A percentile compares a stretch with the other conserved stretches of the same genome.
These are phyloP conservation scores for Philonicus albiceps DNA, from an alignment of 2,888 invertebrate genomes.

Conservation along the genomic window DNA sequence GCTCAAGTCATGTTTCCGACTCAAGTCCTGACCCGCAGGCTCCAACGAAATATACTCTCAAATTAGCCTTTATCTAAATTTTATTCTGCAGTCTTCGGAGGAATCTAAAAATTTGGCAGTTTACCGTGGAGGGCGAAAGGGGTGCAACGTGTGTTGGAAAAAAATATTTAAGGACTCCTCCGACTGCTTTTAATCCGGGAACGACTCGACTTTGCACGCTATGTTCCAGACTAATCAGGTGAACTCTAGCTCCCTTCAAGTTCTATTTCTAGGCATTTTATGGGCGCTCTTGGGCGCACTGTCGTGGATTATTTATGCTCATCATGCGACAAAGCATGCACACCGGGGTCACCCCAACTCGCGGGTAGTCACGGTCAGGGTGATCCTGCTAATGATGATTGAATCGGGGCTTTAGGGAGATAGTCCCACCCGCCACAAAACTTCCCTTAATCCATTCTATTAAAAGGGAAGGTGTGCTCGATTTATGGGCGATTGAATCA, in stretches of 20 bases:
- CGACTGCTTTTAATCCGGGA: neutral
- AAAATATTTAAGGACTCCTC: neutral
- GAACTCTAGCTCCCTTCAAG: neutral
- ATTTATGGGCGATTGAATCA: neutral
- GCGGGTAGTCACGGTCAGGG: neutral
- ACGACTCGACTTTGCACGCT: constrained; percentile 26
- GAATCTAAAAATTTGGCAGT: neutral
- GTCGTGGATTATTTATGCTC: neutral
- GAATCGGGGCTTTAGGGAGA: neutral
- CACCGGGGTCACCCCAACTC: neutral
- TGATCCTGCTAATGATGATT: constrained; percentile 23
- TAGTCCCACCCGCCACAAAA: neutral
- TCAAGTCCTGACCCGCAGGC: neutral
- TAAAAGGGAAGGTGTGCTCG: neutral
- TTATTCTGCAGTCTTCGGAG: neutral
- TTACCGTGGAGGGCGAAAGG: neutral
- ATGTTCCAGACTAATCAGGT: constrained; percentile 40
- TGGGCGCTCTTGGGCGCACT: neutral
- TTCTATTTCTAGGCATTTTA: neutral
- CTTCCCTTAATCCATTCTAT: neutral
- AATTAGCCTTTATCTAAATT: neutral
- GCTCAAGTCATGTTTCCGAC: constrained; percentile 43
- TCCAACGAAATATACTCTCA: neutral
- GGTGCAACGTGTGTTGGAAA: neutral
- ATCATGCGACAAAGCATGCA: neutral